Base-by-base conservation (phyloP, 2,113 vertebrate genomes). In the Clarias macrocephalus region DNA sequence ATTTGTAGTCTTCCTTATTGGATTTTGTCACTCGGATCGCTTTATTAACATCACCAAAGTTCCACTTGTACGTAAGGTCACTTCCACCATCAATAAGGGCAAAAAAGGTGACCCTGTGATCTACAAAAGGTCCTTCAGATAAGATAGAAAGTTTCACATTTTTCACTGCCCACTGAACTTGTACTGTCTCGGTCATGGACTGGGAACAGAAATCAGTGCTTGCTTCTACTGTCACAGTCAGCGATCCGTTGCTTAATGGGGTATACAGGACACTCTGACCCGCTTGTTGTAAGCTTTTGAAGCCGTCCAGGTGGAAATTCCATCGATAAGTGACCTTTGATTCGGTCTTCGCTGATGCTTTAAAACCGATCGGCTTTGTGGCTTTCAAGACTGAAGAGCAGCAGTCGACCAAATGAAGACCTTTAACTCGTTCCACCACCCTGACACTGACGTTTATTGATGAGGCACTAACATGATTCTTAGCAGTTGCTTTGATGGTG, bases 1-100 rank as follows among this genome's bases (percentile, higher is more conserved):
- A 96, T 7, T 80, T 91, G 83, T 96, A 90, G 86, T 25, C 82
- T 30, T 92, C 87, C 33, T 42, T 83, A 81, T 52, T 86, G 15
- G 83, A 88, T 59, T 91, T 65, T 72, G 91, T 92, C 52, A 75
- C 21, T 80, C 80, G 5, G 15, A 79, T 62, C 77, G n/a, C 59
- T 23, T 91, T 84, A 7, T 81, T 75, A 2, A 91, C 86, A 16
- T 95, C 93, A 73, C 93, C 94, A 90, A 96, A 96, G 73, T 91
- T 89, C 96, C 96, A 96, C 8, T 87, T 48, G 80, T 92, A 95
- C 56, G 18, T 88, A 33, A 94, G 65, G 72, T 94, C 91, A 73
- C 91, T 95, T 4, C 94, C 94, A 82, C 88, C 88, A 48, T 80
- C 80, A 1, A 84, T 82, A 0, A 21, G 57, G 1, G 91, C 93